Base-by-base conservation (phyloP, 2,113 vertebrate genomes). In the Larimichthys crocea region DNA sequence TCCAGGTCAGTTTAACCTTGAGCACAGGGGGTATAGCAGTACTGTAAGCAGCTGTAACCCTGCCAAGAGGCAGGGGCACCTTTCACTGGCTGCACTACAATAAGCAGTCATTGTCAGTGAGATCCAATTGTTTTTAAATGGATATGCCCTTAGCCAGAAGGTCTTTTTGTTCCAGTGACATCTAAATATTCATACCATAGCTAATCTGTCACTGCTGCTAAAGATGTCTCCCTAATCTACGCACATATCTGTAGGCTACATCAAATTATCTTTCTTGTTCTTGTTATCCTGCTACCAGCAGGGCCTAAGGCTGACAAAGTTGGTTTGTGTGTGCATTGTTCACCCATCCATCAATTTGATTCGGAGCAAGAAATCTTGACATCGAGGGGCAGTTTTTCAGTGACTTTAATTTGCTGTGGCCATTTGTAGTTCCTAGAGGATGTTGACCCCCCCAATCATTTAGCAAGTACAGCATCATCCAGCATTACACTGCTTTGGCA, bases 1-100 rank as follows among this genome's bases (percentile, higher is more conserved):
- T 89, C 73, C 83, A 86, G 92, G 92, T 91, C 91, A 82, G 66
- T 94, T 95, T 95, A 94, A 96, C 94, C 94, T 94, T 94, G 90
- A 95, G 89, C 80, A 42, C 76, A 5, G 76, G 82, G 89, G 88
- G 78, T 84, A 61, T 44, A 87, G 62, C 60, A 63, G 79, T 84
- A 71, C 73, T 75, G 76, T 82, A 75, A 78, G 85, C 79, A 63
- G 90, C 83, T 88, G 81, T 88, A 93, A 88, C 89, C 86, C 80
- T 71, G 88, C 88, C 88, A 88, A 80, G 77, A 85, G 86, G 87
- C 82, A 66, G 56, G 85, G 55, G 73, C 84, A 83, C 78, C 83
- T 86, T 85, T 72, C 35, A 29, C 74, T 60, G 53, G 59, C 82
- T 65, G 76, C 78, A 61, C 59, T 73, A 42, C 80, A 82, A 80